Evolutionary conservation across 2,797 vertebrate species (phyloP).

Genomic region (Gymnothorax javanicus): DNA sequence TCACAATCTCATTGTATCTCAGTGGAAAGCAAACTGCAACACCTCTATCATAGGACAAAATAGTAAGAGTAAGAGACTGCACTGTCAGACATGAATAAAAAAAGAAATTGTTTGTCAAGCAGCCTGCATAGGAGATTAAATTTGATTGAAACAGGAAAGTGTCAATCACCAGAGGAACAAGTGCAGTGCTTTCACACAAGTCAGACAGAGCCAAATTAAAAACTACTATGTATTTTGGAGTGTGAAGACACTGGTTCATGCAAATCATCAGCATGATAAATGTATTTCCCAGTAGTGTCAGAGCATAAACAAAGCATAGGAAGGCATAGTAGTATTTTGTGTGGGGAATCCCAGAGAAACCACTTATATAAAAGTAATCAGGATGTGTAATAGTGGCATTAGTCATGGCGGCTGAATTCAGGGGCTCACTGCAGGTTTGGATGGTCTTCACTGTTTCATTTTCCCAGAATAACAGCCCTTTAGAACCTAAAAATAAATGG

Average conservation of each 20-base stretch:
- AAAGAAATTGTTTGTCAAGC: constrained; percentile 49
- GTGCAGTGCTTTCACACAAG: constrained; percentile 58
- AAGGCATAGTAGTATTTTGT: constrained; percentile 54
- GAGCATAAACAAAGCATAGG: constrained; percentile 56
- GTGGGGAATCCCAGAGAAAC: constrained; percentile 54
- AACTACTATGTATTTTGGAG: constrained; percentile 59
- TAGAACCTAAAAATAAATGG: not conserved
- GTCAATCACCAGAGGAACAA: constrained; percentile 54
- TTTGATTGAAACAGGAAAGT: constrained; percentile 34
- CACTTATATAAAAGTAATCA: constrained; percentile 54
- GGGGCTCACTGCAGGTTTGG: not conserved
- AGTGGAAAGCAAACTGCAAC: constrained; percentile 61
- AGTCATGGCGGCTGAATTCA: not conserved
- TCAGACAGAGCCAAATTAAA: constrained; percentile 60
- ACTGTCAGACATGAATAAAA: constrained; percentile 35
- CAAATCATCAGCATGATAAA: constrained; percentile 58
- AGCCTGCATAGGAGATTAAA: constrained; percentile 33
- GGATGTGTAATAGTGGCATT: constrained; percentile 51
- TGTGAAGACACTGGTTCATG: constrained; percentile 53
- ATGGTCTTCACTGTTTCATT: not conserved
- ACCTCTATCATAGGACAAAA: constrained; percentile 58
- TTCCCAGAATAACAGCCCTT: not conserved
- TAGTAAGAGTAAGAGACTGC: constrained; percentile 60
- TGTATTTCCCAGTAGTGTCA: constrained; percentile 57
- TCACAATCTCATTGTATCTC: not conserved